Evolutionary conservation across 2,888 invertebrate species (phyloP), one percentile per base, ranked within the genome.

Genomic region (Mimas tiliae): DNA sequence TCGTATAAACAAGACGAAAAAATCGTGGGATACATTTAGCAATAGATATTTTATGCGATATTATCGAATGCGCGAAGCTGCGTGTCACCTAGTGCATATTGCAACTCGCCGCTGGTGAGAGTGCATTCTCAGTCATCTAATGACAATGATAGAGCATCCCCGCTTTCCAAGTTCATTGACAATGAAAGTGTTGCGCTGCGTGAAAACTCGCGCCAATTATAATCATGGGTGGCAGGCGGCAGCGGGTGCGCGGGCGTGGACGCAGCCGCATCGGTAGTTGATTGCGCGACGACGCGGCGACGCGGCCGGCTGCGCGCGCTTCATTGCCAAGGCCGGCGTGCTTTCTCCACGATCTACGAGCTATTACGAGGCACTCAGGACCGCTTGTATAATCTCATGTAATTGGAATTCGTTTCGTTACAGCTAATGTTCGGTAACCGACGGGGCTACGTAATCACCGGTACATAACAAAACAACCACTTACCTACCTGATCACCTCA

Each of bases 141-240:
- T 85, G 89, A 91, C 91, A 92, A 90, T 90, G 90, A 90, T 87
- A 84, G 89, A 85, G 83, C 89, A 90, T 88, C 90, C 86, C 88
- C 89, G 91, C 93, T 93, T 92, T 92, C 91, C 90, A 92, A 92
- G 93, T 93, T 93, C 93, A 92, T 87, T 92, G 92, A 89, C 92
- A 93, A 93, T 83, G 93, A 93, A 91, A 93, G 93, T 93, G 86
- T 84, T 82, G 86, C 81, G 85, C 85, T 87, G 89, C 89, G 91
- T 92, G 92, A 90, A 91, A 92, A 90, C 88, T 89, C 83, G 86
- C 85, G 85, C 83, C 86, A 86, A 88, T 87, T 89, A 87, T 72
- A 76, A 79, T 77, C 77, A 77, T 75, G 68, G 73, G 72, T 63
- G 70, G 68, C 51, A 66, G 6, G 51, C 67, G 70, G 58, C 66